Conservation (phyloP, 1,140 invertebrate genomes). For the Cephus cinctus region DNA sequence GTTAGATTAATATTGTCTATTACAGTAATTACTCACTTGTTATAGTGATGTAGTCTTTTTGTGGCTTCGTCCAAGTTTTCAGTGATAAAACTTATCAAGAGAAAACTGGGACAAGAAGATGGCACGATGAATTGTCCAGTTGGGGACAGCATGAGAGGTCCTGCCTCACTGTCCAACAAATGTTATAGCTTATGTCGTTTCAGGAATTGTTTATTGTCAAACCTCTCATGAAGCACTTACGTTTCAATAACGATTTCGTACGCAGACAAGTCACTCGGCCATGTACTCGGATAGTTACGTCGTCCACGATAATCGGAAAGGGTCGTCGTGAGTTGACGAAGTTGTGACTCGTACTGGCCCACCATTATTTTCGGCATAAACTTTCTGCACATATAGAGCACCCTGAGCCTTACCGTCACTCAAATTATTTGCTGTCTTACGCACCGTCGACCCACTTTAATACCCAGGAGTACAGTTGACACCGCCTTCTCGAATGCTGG, state of each 20-base stretch:
- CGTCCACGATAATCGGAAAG: slow-evolving; percentile 75
- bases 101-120: slow-evolving; percentile 80
- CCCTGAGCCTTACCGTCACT: slow-evolving; percentile 51
- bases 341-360: slow-evolving; percentile 77
- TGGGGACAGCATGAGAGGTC: slow-evolving; percentile 89
- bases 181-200: background rate
- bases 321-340: slow-evolving; percentile 78
- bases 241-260: slow-evolving; percentile 90
- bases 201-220: background rate
- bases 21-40: slow-evolving; percentile 60
- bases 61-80: slow-evolving; percentile 74
- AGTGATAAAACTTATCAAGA: slow-evolving; percentile 81
- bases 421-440: slow-evolving; percentile 44
- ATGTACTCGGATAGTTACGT: slow-evolving; percentile 67
- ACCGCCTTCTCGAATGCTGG: slow-evolving; percentile 82
- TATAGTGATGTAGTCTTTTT: slow-evolving; percentile 69
- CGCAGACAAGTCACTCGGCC: slow-evolving; percentile 69
- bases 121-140: slow-evolving; percentile 91
- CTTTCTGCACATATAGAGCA: slow-evolving; percentile 66
- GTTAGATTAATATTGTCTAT: background rate
- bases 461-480: slow-evolving; percentile 76
- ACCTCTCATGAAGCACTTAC: slow-evolving; percentile 57
- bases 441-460: slow-evolving; percentile 79
- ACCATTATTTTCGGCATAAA: slow-evolving; percentile 88
- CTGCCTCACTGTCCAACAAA: slow-evolving; percentile 68